Conservation (phyloP, 2,797 vertebrate species). For the Telmatherina bonti region DNA sequence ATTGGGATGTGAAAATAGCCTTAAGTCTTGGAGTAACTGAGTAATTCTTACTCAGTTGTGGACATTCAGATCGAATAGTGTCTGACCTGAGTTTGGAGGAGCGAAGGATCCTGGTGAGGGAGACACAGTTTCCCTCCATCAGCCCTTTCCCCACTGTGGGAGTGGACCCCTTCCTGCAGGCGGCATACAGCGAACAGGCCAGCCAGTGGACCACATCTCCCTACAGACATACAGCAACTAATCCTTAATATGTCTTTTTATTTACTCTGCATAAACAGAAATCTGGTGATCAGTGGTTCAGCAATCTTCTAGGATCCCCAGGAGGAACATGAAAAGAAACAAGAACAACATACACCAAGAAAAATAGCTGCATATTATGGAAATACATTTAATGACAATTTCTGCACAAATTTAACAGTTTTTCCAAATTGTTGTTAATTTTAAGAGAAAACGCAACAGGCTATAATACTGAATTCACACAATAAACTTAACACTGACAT, state of each 20-base stretch:
- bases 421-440: background rate
- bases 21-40: background rate
- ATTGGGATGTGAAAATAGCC: too few species aligned
- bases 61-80: background rate
- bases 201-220: constrained; percentile 93
- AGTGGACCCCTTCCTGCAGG: constrained; percentile 89
- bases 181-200: constrained; percentile 91
- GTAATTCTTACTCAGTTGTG: too few species aligned
- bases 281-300: background rate
- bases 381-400: background rate
- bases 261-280: background rate
- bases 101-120: constrained; percentile 93
- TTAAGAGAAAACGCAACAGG: too few species aligned
- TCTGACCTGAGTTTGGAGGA: constrained; percentile 90
- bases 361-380: background rate
- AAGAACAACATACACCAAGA: background rate
- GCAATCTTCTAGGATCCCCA: background rate
- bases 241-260: background rate
- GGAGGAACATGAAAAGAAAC: too few species aligned
- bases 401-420: background rate
- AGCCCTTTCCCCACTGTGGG: constrained; percentile 91
- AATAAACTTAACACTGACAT: too few species aligned
- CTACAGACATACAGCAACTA: constrained; percentile 66
- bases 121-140: constrained; percentile 96
- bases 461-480: too few species aligned